phyloP scores from a whole-genome alignment of 2,113 vertebrate species.

The Cariama cristata region DNA sequence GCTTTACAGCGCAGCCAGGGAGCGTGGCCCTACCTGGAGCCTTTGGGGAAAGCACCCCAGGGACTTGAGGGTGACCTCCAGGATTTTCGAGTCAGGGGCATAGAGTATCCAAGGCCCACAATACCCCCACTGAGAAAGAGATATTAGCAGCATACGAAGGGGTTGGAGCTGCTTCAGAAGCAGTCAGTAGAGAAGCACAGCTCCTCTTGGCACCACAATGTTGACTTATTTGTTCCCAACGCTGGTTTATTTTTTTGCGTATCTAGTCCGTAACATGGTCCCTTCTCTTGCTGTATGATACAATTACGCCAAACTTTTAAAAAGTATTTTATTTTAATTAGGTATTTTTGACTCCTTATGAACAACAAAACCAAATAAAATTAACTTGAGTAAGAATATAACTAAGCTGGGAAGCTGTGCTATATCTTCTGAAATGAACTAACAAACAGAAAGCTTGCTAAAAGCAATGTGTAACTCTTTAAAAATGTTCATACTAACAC shows the following conservation, averaged over 20 bases:
- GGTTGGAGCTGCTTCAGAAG: background rate
- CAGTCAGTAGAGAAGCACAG: background rate
- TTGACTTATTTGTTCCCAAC: background rate
- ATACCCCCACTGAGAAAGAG: background rate
- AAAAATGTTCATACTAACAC: slow-evolving; percentile 36
- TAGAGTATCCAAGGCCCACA: accelerated
- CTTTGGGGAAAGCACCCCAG: background rate
- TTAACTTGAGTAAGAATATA: slow-evolving; percentile 49
- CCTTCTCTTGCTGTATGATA: background rate
- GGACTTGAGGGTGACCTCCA: background rate
- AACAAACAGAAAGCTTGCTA: slow-evolving; percentile 42
- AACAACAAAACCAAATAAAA: slow-evolving; percentile 54
- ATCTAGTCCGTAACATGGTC: accelerated
- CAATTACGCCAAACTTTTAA: background rate
- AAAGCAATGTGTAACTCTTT: slow-evolving; percentile 20
- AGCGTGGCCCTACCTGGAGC: background rate
- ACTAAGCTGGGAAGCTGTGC: slow-evolving; percentile 53
- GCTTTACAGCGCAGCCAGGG: background rate
- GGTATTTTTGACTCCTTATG: slow-evolving; percentile 56
- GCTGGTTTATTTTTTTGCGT: background rate
- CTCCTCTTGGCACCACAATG: background rate
- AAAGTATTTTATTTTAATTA: slow-evolving; percentile 29
- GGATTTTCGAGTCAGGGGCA: accelerated
- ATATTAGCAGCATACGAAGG: background rate
- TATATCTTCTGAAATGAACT: slow-evolving; percentile 56